These are phyloP conservation scores for Lithobates sylvaticus DNA, from an alignment of 2,797 vertebrate species.

Conservation along the genomic window DNA sequence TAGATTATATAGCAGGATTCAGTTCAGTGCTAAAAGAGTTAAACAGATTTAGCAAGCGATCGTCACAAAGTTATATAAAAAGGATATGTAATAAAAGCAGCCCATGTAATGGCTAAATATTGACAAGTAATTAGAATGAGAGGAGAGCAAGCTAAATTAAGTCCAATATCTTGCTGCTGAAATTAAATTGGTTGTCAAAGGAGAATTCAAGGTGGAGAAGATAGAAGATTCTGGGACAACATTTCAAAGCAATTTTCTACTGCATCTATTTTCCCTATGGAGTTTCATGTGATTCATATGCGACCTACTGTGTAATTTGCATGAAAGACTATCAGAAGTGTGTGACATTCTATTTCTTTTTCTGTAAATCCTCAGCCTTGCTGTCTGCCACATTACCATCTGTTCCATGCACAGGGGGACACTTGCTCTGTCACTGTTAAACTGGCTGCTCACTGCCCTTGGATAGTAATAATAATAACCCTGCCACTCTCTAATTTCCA, in stretches of 20 bases:
- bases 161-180: slow-evolving; percentile 39
- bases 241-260: slow-evolving; percentile 51
- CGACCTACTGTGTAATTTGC: slow-evolving; percentile 61
- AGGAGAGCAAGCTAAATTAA: slow-evolving; percentile 29
- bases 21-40: not conserved
- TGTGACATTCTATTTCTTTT: slow-evolving; percentile 53
- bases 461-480: slow-evolving; percentile 58
- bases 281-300: slow-evolving; percentile 57
- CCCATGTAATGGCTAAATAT: slow-evolving; percentile 44
- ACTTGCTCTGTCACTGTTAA: slow-evolving; percentile 54
- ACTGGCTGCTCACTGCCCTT: slow-evolving; percentile 47
- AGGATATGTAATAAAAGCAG: slow-evolving; percentile 24
- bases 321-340: slow-evolving; percentile 53
- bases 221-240: slow-evolving; percentile 33
- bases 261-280: slow-evolving; percentile 53
- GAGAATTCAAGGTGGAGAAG: slow-evolving; percentile 54
- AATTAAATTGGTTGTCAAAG: slow-evolving; percentile 56
- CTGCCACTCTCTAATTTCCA: slow-evolving; percentile 52
- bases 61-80: slow-evolving; percentile 10
- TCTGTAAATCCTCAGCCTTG: slow-evolving; percentile 47
- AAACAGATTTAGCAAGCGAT: not conserved
- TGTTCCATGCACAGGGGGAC: slow-evolving; percentile 58
- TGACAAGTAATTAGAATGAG: slow-evolving; percentile 47
- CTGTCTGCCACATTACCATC: slow-evolving; percentile 56
- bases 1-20: not conserved